Percentiles rank a stretch among this genome's conserved stretches.
Conservation (phyloP, 2,888 invertebrate species). For the Eumacrocentrus americanus region DNA sequence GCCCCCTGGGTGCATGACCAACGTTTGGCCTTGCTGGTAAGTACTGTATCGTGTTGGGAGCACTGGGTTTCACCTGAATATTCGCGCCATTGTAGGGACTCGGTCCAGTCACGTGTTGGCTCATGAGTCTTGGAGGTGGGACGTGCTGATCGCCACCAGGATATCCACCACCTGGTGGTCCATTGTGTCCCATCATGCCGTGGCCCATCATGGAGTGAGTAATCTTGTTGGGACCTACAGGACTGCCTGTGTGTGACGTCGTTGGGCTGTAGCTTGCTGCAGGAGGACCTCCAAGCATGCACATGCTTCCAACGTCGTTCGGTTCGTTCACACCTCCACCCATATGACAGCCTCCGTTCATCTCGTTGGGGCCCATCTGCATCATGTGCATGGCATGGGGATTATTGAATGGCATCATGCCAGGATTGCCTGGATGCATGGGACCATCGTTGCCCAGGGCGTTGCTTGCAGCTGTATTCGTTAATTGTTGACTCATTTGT, state of each 20-base stretch:
- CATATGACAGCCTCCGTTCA: constrained; percentile 61
- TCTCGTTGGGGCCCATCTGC: constrained; percentile 58
- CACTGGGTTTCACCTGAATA: constrained; percentile 93
- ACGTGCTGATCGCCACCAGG: constrained; percentile 57
- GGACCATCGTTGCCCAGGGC: constrained; percentile 66
- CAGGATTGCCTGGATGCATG: constrained; percentile 59
- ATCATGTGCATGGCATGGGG: constrained; percentile 60
- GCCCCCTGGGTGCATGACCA: constrained; percentile 75
- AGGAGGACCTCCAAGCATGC: constrained; percentile 56
- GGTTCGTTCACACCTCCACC: constrained; percentile 48
- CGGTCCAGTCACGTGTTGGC: constrained; percentile 55
- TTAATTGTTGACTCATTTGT: constrained; percentile 92
- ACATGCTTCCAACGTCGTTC: constrained; percentile 55
- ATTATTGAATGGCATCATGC: constrained; percentile 67
- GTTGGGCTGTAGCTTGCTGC: constrained; percentile 57
- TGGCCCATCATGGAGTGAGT: constrained; percentile 55
- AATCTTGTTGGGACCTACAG: constrained; percentile 54
- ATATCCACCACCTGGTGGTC: constrained; percentile 37
- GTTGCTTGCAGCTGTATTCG: constrained; percentile 72
- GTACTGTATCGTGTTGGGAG: constrained; percentile 98
- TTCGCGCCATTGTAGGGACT: constrained; percentile 78
- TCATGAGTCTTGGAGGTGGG: constrained; percentile 63
- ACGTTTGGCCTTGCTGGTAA: constrained; percentile 93
- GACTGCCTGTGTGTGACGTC: constrained; percentile 56
- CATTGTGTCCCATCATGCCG: constrained; percentile 52